Base-by-base conservation (phyloP, 2,113 vertebrate genomes). In the Caloenas nicobarica region DNA sequence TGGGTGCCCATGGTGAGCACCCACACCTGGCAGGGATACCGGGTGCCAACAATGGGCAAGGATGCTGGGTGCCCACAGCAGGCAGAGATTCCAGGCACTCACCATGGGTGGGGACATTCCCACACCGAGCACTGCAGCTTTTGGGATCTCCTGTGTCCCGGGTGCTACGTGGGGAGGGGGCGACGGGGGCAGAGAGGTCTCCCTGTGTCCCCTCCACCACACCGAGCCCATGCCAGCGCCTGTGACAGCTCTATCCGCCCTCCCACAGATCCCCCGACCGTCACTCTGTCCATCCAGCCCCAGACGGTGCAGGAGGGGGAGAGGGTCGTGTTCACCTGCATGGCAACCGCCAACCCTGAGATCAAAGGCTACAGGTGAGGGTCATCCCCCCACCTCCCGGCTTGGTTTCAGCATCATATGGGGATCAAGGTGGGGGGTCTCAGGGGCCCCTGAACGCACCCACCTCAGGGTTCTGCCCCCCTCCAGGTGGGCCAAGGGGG, bases 261-360 rank as follows among this genome's bases (percentile, higher is more conserved):
- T 21, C 74, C 17, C 13, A 10, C 91, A 99, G 99, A 99, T 88
- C 98, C 99, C 26, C 99, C 99, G 3, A 99, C 98, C 0, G 99
- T 99, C 94, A 99, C 98, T 16, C 96, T 99, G 95, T 99, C 99
- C 92, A 99, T 99, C 11, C 98, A 99, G 81, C 99, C 99, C 10
- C 99, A 99, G 91, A 99, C 99, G 0, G 99, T 99, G 73, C 98
- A 99, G 93, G 99, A 99, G 92, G 99, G 99, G 0, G 99, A 99
- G 91, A 95, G 98, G n/a, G 99, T 99, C 4, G 97, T 98, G 42
- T 99, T 99, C 94, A 99, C 99, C 48, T 99, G 99, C 94, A 98
- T 99, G 96, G 99, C 99, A 65, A 98, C 97, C 0, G 99, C 99
- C 96, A 99, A 99, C 97, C 99, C 99, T 0, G 98, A 99, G 81